Evolutionary conservation across 2,888 invertebrate species (phyloP).

Genomic region (Hirtodrosophila trivittata): DNA sequence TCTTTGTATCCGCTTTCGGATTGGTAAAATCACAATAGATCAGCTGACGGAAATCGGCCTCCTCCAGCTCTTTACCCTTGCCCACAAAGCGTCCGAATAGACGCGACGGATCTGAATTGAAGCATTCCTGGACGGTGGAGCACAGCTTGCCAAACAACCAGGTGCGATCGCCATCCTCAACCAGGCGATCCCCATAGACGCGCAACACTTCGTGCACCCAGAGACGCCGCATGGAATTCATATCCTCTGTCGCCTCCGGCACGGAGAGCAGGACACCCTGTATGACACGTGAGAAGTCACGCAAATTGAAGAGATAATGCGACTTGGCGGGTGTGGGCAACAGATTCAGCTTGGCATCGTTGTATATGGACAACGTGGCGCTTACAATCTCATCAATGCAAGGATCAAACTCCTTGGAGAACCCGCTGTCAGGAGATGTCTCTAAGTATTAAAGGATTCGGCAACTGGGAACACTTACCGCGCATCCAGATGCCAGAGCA

Average conservation of each 20-base stretch:
- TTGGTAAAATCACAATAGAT: conserved; percentile 98
- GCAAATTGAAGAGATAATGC: conserved; percentile 96
- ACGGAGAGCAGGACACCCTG: conserved; percentile 95
- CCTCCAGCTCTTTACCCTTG: conserved; percentile 86
- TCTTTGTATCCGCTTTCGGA: conserved; percentile 94
- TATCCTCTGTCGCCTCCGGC: conserved; percentile 94
- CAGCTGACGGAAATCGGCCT: conserved; percentile 92
- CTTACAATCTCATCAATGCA: conserved; percentile 94
- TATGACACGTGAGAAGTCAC: conserved; percentile 97
- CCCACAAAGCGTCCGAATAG: conserved; percentile 88
- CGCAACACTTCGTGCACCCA: conserved; percentile 97
- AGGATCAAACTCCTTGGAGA: conserved; percentile 96
- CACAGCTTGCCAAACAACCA: conserved; percentile 92
- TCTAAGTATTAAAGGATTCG: too few species aligned
- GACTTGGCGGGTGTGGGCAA: conserved; percentile 96
- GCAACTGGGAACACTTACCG: conserved; percentile 85
- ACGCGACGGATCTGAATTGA: conserved; percentile 88
- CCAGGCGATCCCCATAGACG: conserved; percentile 95
- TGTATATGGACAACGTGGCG: conserved; percentile 94
- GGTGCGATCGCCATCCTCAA: conserved; percentile 91
- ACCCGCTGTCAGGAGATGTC: conserved; percentile 91
- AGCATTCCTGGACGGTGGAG: conserved; percentile 85
- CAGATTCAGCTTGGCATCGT: conserved; percentile 91
- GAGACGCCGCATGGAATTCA: conserved; percentile 93
- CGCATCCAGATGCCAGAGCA: conserved; percentile 98